Evolutionary conservation across 2,113 vertebrate genomes (phyloP), one percentile per base, ranked within the genome.

Genomic region (Acanthochromis polyacanthus): DNA sequence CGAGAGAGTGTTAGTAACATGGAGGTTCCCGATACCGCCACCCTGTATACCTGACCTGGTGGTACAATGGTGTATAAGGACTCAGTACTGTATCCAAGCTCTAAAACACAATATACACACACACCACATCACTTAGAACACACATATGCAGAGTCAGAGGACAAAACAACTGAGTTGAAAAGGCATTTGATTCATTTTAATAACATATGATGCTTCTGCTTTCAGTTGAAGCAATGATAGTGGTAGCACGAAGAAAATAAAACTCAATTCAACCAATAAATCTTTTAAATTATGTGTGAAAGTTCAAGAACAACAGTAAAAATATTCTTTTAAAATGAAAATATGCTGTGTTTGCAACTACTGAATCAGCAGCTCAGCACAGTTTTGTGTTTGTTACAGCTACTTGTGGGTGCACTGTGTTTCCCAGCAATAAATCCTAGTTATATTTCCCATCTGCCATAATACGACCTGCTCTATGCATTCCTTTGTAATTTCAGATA

Each of bases 71-170:
- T 89, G 91, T 76, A 90, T 73, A 92, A 72, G 2, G 84, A 83
- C 75, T 91, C 92, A 78, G 91, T 80, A 82, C 87, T 92, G 91
- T 89, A 77, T 78, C 88, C 92, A 70, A 82, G 76, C 22, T 89
- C 90, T 91, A 92, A 83, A 91, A 93, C 82, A 91, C 70, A 90
- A 80, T 81, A 89, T 57, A 88, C 60, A 63, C 30, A 48, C 46
- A 51, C 17, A 51, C 2, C 66, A 61, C 61, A 71, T 83, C 62
- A 83, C 55, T 81, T 45, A 69, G 40, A 75, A 59, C 59, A 59
- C 50, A 78, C 23, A 74, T n/a, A 69, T 4, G 10, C 60, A 77
- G 0, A 58, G 48, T 71, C 78, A 78, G 20, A 45, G 20, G 25
- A 15, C 11, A 75, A 51, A 43, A 60, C 17, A 64, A 56, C 19